Evolutionary conservation across 2,888 invertebrate genomes (phyloP).

Genomic region (Celastrina argiolus): DNA sequence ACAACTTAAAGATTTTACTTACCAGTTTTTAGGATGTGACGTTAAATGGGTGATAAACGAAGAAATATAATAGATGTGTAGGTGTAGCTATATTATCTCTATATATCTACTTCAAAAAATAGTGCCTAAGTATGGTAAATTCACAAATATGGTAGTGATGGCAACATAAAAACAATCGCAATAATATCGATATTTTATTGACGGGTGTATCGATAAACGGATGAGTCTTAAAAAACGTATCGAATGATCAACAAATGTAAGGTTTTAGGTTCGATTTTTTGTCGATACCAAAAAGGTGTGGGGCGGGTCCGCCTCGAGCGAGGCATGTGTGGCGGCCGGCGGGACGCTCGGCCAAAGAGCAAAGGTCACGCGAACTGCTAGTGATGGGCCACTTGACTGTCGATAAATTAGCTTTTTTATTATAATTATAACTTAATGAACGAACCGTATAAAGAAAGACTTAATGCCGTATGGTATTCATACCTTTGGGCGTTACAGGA

Average conservation of each 20-base stretch:
- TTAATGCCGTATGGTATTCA: too few species aligned
- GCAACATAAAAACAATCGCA: constrained; percentile 1
- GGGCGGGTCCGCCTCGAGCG: constrained; percentile 64
- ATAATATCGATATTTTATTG: constrained; percentile 17
- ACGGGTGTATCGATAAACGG: constrained; percentile 24
- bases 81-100: too few species aligned
- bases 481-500: too few species aligned
- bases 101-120: neutral
- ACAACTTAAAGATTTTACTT: too few species aligned
- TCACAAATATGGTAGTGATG: constrained; percentile 3
- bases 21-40: neutral
- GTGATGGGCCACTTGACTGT: constrained; percentile 38
- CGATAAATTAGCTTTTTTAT: constrained; percentile 24
- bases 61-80: neutral
- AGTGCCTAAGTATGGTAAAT: neutral
- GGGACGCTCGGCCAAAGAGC: constrained; percentile 54
- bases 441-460: too few species aligned
- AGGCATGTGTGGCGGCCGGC: constrained; percentile 51
- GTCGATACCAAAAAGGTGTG: constrained; percentile 61
- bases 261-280: constrained; percentile 57
- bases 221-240: constrained; percentile 28
- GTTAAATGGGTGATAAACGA: neutral
- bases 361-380: constrained; percentile 64
- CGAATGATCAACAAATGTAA: constrained; percentile 36
- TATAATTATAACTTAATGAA: too few species aligned